These are phyloP conservation scores for Sinonovacula constricta DNA, from an alignment of 1,140 invertebrate genomes.

Conservation along the genomic window DNA sequence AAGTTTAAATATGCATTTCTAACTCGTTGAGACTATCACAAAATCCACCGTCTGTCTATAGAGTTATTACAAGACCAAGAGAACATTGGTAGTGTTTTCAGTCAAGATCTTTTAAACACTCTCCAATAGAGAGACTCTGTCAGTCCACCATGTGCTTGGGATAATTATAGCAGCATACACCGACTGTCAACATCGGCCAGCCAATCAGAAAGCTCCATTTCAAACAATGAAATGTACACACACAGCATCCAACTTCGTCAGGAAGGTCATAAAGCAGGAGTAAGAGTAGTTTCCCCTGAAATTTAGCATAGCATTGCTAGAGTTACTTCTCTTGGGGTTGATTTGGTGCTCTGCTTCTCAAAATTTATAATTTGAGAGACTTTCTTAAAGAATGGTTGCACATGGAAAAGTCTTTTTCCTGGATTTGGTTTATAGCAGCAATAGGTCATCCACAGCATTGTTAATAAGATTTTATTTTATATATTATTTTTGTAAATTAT, in stretches of 20 bases:
- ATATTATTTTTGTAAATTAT: too few species aligned
- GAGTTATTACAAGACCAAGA: background rate
- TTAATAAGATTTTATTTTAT: too few species aligned
- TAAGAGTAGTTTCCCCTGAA: conserved; percentile 23
- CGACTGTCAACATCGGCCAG: conserved; percentile 40
- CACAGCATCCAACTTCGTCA: conserved; percentile 4
- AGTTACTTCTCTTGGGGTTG: background rate
- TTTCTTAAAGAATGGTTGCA: background rate
- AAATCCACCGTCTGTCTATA: background rate
- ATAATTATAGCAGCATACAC: conserved; percentile 48
- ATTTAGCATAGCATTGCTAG: too few species aligned
- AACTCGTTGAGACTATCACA: background rate
- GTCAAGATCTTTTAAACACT: background rate
- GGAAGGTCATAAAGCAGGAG: background rate
- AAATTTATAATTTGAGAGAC: background rate
- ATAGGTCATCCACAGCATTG: background rate
- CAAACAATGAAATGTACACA: conserved; percentile 11
- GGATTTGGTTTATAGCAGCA: background rate
- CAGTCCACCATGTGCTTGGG: conserved; percentile 42
- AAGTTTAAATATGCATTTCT: background rate
- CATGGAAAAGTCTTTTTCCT: background rate
- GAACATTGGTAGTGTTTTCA: background rate
- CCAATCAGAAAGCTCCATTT: conserved; percentile 22
- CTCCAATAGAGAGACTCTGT: conserved; percentile 5
- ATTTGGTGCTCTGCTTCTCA: background rate